Evolutionary conservation across 2,888 invertebrate species (phyloP), one percentile per base, ranked within the genome.

Genomic region (Dermolepida albohirtum): DNA sequence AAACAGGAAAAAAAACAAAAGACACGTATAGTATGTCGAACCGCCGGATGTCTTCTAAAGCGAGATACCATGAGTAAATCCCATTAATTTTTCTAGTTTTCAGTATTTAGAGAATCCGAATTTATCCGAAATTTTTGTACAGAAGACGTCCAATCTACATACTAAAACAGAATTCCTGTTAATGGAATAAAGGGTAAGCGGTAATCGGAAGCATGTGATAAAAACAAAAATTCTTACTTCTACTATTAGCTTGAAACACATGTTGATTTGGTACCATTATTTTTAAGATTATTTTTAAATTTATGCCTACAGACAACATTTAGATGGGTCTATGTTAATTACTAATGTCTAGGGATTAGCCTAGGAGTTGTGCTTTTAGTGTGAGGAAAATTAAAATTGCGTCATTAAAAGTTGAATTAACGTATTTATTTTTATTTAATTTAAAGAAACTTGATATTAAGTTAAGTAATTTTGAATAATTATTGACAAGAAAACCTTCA

Each of bases 11-110:
- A 34, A 8, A 62, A 47, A 12, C 12, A 47, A 39, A 62, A 59
- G 47, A 41, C 40, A 39, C 34, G 47, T 39, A 47, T 29, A 34
- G 34, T 47, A 62, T 47, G 10, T 29, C 34, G 47, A 34, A 47
- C 34, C 59, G 59, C 49, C 59, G 47, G 59, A 62, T 62, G 43
- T 62, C 59, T 62, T 62, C 16, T 29, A 62, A 62, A 34, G 44
- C 59, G 47, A 62, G 59, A 62, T 34, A 62, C 59, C 44, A 34
- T 39, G 59, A 47, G 44, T 62, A 47, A 47, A 47, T 39, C 39
- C 34, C 44, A 47, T 47, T 49, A 34, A 34, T 62, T 62, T 34
- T 59, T 59, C 47, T 34, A 34, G 47, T 10, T 11, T 34, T 47
- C 22, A 39, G 59, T 16, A 47, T 62, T 34, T 34, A 1, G 14